phyloP scores from a whole-genome alignment of 2,113 vertebrate genomes.

The Misgurnus mizolepis region DNA sequence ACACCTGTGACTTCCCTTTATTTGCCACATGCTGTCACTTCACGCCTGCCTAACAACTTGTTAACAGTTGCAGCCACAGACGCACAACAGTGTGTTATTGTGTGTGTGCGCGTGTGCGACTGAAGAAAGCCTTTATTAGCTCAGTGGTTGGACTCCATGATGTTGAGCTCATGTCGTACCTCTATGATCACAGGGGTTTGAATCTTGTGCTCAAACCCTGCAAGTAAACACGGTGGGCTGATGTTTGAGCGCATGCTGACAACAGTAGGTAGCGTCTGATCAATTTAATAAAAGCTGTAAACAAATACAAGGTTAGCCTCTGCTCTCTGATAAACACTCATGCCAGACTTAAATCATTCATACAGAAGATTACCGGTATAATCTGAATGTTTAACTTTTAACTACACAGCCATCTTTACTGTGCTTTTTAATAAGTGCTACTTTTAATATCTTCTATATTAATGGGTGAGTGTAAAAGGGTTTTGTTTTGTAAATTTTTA shows the following conservation, averaged over 20 bases:
- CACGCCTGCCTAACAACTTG: not conserved
- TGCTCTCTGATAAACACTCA: not conserved
- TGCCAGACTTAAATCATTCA: too few relatives aligned
- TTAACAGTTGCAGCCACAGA: not conserved
- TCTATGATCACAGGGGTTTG: too few relatives aligned
- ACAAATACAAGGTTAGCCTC: not conserved
- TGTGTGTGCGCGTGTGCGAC: conserved; percentile 9
- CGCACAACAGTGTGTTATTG: not conserved
- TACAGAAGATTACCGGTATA: not conserved
- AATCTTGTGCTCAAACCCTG: not conserved
- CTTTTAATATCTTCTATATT: too few relatives aligned
- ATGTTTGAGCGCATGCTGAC: too few relatives aligned
- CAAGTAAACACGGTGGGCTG: not conserved
- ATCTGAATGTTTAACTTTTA: not conserved
- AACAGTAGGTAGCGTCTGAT: not conserved
- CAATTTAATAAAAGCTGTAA: conserved; percentile 25
- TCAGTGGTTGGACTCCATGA: conserved; percentile 1
- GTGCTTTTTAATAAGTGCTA: too few relatives aligned
- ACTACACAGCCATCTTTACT: not conserved
- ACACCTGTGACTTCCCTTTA: not conserved
- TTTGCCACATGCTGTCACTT: not conserved
- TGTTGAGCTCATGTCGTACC: not conserved
- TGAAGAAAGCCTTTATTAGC: conserved; percentile 20
- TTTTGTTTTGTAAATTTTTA: too few relatives aligned
- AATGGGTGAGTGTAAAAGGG: too few relatives aligned